These are phyloP conservation scores for Disparrhopalites patrizii DNA, from an alignment of 2,888 invertebrate genomes.

Conservation along the genomic window DNA sequence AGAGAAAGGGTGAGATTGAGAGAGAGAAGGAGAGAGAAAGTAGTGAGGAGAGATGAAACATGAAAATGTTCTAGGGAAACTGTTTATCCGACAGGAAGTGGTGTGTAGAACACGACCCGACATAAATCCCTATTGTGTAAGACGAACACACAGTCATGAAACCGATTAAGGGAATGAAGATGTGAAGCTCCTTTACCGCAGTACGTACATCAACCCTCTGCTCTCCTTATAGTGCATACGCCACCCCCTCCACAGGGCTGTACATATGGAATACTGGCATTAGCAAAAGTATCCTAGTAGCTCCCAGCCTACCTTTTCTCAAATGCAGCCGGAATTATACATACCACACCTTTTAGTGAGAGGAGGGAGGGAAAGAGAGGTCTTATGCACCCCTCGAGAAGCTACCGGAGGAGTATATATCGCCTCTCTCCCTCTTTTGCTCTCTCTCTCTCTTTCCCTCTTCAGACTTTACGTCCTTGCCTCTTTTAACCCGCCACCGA, in stretches of 20 bases:
- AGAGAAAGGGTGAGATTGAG: constrained; percentile 1
- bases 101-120: constrained; percentile 29
- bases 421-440: not conserved
- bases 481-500: too few species aligned
- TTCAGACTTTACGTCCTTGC: not conserved
- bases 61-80: constrained; percentile 32
- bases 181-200: constrained; percentile 21
- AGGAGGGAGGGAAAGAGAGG: not conserved
- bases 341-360: constrained; percentile 1
- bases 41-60: constrained; percentile 31
- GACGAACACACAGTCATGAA: constrained; percentile 27
- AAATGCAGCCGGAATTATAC: not conserved
- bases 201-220: constrained; percentile 4
- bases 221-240: too few species aligned
- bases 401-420: not conserved
- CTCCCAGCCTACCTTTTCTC: not conserved
- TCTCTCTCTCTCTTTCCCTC: not conserved
- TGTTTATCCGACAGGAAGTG: constrained; percentile 33
- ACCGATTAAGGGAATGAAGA: constrained; percentile 35
- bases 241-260: too few species aligned
- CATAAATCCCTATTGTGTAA: constrained; percentile 33
- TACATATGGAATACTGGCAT: too few species aligned
- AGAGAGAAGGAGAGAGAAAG: not conserved
- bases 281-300: too few species aligned
- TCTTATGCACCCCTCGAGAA: not conserved